Evolutionary conservation across 2,113 vertebrate species (phyloP).

Genomic region (Platysternon megacephalum): DNA sequence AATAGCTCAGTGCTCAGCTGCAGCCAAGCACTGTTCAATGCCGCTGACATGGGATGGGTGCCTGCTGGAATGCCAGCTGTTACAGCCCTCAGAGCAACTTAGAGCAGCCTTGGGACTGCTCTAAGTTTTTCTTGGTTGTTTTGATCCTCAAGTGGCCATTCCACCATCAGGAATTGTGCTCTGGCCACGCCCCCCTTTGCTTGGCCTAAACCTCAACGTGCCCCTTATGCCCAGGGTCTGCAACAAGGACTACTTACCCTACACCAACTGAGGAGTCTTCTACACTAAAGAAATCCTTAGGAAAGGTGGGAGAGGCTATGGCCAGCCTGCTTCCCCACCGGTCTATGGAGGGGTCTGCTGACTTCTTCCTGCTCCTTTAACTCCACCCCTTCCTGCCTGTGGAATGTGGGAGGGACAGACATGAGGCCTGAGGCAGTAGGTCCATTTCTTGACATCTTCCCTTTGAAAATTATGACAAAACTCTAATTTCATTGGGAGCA

Average conservation of each 20-base stretch:
- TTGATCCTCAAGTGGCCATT: not conserved
- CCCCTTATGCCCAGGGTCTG: not conserved
- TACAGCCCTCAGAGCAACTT: not conserved
- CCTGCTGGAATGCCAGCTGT: not conserved
- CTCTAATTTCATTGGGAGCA: not conserved
- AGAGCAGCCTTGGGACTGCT: not conserved
- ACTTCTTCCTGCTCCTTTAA: not conserved
- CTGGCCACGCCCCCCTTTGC: not conserved
- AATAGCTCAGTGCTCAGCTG: fast-evolving
- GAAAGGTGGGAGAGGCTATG: not conserved
- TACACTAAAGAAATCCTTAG: not conserved
- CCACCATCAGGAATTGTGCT: not conserved
- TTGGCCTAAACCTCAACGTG: not conserved
- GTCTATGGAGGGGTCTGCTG: not conserved
- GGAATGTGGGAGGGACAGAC: not conserved
- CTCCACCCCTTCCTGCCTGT: not conserved
- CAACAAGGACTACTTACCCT: not conserved
- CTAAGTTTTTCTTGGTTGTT: not conserved
- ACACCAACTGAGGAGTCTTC: not conserved
- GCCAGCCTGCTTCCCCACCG: not conserved
- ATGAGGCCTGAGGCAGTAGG: not conserved
- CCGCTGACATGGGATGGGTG: not conserved
- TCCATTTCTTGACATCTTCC: not conserved
- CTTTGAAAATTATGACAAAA: not conserved
- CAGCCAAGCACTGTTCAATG: not conserved